Base-by-base conservation (phyloP, 1,140 invertebrate species). In the Heliconius hermathena region DNA sequence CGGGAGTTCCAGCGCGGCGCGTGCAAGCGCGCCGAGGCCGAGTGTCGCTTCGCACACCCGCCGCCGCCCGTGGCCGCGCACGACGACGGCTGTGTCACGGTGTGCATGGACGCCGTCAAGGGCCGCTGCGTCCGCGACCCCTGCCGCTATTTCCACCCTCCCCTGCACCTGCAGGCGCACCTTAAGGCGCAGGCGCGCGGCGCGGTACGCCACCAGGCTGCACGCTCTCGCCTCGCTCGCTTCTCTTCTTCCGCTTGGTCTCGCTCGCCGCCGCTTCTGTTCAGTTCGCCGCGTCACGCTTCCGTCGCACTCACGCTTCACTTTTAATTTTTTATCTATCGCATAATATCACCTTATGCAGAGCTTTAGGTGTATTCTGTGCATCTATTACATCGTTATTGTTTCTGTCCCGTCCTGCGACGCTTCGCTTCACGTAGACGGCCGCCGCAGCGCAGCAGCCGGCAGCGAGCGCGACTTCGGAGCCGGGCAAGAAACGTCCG, bases 21-120 rank as follows among this genome's bases (percentile, higher is more conserved):
- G 96, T 99, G 98, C 96, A 98, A 98, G 96, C 97, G 98, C 95
- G 97, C 98, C 93, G 98, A 98, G 96, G 97, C 97, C 93, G 98
- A 99, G 96, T 99, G 98, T 97, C 98, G 98, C 96, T 99, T 98
- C 97, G 98, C 98, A 95, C 98, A 99, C 96, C 98, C 98, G 96
- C 97, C 98, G 95, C 97, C 98, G 95, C 97, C 97, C 96, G 97
- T 98, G 96, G 97, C 96, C 95, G 97, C 98, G 96, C 97, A 97
- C 96, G 97, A 98, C 95, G 98, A 98, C 96, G 98, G 98, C 96
- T 97, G 97, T 96, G 97, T 99, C 96, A 99, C 98, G 96, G 98
- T 99, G 96, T 99, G 98, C 98, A 99, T 99, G 98, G 98, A 99
- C 97, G 98, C 98, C 96, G 97, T 99, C 96, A 99, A 99, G 97